These are phyloP conservation scores for Amphipyra tragopoginis DNA, from an alignment of 2,888 invertebrate genomes.

Conservation along the genomic window DNA sequence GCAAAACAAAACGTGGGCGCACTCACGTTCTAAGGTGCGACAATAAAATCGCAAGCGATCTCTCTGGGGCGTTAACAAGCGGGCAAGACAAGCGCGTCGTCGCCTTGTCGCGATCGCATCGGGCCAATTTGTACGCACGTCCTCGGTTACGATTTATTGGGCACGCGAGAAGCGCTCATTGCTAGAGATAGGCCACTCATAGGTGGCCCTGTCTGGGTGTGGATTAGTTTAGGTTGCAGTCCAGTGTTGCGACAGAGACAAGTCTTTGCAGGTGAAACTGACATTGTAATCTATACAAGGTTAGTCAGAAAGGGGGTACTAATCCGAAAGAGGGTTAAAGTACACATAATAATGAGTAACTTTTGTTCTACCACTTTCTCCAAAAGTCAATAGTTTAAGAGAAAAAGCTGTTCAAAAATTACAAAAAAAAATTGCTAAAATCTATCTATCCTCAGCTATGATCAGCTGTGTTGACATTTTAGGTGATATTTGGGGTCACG, in stretches of 20 bases:
- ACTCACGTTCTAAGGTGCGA: slow-evolving; percentile 69
- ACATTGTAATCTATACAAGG: too few relatives aligned
- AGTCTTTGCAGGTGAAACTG: too few relatives aligned
- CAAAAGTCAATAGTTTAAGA: too few relatives aligned
- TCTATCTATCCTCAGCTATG: too few relatives aligned
- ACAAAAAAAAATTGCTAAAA: too few relatives aligned
- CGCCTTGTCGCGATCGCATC: slow-evolving; percentile 69
- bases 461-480: too few relatives aligned
- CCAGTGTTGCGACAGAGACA: not conserved
- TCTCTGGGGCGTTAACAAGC: slow-evolving; percentile 79
- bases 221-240: slow-evolving; percentile 18
- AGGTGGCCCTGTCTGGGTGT: slow-evolving; percentile 68
- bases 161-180: slow-evolving; percentile 77
- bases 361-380: too few relatives aligned
- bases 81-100: slow-evolving; percentile 71
- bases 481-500: too few relatives aligned
- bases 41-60: slow-evolving; percentile 73
- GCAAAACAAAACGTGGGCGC: slow-evolving; percentile 69
- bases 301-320: too few relatives aligned
- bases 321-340: too few relatives aligned
- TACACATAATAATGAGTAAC: too few relatives aligned
- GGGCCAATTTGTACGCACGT: slow-evolving; percentile 87
- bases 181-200: slow-evolving; percentile 62
- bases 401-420: too few relatives aligned
- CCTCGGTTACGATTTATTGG: slow-evolving; percentile 80